Base-by-base conservation (phyloP, 53 echinoderm and acorn worm genomes). In the Apostichopus leukothele region DNA sequence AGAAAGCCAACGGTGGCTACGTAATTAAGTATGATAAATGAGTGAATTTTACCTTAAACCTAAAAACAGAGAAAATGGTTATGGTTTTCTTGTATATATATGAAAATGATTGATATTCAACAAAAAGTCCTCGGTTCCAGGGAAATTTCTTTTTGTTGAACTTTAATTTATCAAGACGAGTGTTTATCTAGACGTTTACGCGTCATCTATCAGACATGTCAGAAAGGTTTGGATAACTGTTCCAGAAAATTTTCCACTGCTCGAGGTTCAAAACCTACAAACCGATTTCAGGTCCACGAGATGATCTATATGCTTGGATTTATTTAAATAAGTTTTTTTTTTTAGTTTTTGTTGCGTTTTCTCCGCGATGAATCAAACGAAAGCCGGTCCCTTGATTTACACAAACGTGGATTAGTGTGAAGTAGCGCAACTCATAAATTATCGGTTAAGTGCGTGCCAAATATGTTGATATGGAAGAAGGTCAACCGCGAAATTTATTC, bases 21-120 rank as follows among this genome's bases (percentile, higher is more conserved):
- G 63, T 63, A 63, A 63, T 63, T 63, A 63, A 63, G 63, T 16
- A 63, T 63, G 63, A 63, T 63, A 16, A 16, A 63, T 63, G 63
- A 63, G 16, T 39, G 39, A 39, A 3, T 63, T 7, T 16, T 63
- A 63, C 11, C 63, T 63, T 11, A 13, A 13, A 13, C 63, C 9
- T 63, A 63, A 63, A 63, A 16, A 63, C 12, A 63, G 63, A 63
- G 63, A 63, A 11, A 63, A 63, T 63, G 11, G 63, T 63, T 63
- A 63, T 63, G 16, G 3, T 39, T 39, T 39, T 63, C 63, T 63
- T 51, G n/a, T 79, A 52, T 79, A 79, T 53, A 79, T 52, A 79
- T 53, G 50, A 39, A 79, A 79, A 53, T 79, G 79, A 79, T 81
- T 81, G 81, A 81, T 81, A 55, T 81, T 81, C 81, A 81, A 81